These are phyloP conservation scores for Drosophila nigromelanica DNA, from an alignment of 1,140 invertebrate genomes.

Conservation along the genomic window DNA sequence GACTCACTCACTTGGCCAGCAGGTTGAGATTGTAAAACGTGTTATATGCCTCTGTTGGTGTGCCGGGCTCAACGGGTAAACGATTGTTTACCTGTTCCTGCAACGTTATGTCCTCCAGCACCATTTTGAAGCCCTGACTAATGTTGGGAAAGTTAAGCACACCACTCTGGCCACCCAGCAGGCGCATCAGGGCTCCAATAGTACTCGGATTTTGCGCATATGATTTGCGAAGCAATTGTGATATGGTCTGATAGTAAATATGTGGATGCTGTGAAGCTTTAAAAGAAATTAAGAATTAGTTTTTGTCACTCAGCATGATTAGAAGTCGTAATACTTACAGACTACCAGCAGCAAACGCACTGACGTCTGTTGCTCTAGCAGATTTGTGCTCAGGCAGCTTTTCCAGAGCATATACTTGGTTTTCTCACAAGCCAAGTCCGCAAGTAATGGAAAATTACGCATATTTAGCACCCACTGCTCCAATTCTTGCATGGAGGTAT, in stretches of 20 bases:
- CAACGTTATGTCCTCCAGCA: conserved; percentile 76
- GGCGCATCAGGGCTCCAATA: conserved; percentile 84
- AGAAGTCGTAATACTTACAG: conserved; percentile 55
- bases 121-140: conserved; percentile 84
- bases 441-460: conserved; percentile 68
- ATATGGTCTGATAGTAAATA: conserved; percentile 82
- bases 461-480: conserved; percentile 77
- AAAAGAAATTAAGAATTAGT: neutral
- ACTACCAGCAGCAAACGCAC: conserved; percentile 82
- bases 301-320: neutral
- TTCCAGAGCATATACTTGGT: conserved; percentile 80
- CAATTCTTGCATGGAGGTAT: conserved; percentile 85
- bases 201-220: conserved; percentile 66
- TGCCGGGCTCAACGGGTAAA: conserved; percentile 42
- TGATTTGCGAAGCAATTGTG: conserved; percentile 67
- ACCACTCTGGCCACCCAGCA: conserved; percentile 84
- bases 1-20: conserved; percentile 55
- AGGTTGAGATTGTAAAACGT: conserved; percentile 75
- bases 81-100: conserved; percentile 77
- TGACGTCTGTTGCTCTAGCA: conserved; percentile 84
- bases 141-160: conserved; percentile 84
- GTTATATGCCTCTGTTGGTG: conserved; percentile 68
- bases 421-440: conserved; percentile 70
- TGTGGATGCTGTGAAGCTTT: conserved; percentile 76
- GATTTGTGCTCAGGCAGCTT: conserved; percentile 69